Evolutionary conservation across 2,888 invertebrate species (phyloP).

Genomic region (Nymphalis c-album): DNA sequence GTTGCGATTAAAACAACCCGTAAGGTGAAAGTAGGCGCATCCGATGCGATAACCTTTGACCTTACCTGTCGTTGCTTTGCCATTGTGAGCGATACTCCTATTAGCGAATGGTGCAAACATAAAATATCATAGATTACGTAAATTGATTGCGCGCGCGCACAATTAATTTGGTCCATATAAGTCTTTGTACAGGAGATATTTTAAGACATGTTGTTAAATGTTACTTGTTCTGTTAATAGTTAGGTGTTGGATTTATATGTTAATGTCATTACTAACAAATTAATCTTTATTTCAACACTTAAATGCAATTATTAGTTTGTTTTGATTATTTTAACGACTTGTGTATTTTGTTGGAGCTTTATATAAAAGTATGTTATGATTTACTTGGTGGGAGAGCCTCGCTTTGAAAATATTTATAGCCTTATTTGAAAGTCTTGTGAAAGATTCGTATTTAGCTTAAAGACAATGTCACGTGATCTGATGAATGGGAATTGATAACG

Average conservation of each 20-base stretch:
- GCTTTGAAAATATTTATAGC: no score
- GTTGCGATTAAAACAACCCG: conserved; percentile 45
- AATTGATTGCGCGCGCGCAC: conserved; percentile 32
- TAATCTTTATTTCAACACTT: background rate
- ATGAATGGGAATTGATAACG: no score
- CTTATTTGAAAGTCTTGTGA: no score
- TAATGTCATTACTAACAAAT: background rate
- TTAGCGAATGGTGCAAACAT: conserved; percentile 48
- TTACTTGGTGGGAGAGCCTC: no score
- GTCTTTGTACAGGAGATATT: conserved; percentile 14
- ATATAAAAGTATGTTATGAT: no score
- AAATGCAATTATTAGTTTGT: no score
- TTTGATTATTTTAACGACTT: no score
- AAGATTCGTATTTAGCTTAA: no score
- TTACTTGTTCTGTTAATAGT: conserved; percentile 20
- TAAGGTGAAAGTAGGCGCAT: conserved; percentile 75
- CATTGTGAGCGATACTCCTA: conserved; percentile 68
- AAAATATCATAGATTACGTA: conserved; percentile 39
- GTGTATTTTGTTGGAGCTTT: no score
- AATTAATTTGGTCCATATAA: conserved; percentile 38
- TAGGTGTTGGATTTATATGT: background rate
- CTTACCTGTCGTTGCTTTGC: conserved; percentile 64
- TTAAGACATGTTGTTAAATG: conserved; percentile 30
- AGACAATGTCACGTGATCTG: no score
- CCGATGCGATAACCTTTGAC: conserved; percentile 72